Percentiles rank a stretch among this genome's conserved stretches.
These are phyloP conservation scores for Mesocentrotus franciscanus DNA, from an alignment of 53 echinoderm and acorn worm genomes.

Conservation along the genomic window DNA sequence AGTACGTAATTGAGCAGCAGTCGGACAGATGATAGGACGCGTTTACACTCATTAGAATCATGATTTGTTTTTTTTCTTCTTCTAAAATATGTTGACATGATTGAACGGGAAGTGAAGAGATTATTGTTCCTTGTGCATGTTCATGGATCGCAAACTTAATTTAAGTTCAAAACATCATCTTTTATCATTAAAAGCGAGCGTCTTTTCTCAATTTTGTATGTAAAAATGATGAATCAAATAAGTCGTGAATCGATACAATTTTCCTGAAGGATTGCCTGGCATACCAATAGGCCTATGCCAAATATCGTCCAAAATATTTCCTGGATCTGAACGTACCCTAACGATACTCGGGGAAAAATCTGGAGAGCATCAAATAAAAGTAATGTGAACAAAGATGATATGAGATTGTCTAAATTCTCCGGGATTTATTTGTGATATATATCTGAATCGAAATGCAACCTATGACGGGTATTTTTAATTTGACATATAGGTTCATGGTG, in stretches of 20 bases:
- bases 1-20: not conserved
- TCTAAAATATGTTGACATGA: not conserved
- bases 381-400: not conserved
- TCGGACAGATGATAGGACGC: not conserved
- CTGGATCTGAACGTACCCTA: not conserved
- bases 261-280: not conserved
- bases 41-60: not conserved
- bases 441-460: slow-evolving; percentile 8
- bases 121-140: not conserved
- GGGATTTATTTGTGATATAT: not conserved
- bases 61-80: not conserved
- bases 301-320: not conserved
- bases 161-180: too few relatives aligned
- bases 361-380: not conserved
- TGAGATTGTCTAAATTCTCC: slow-evolving; percentile 13
- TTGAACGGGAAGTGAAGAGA: not conserved
- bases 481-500: not conserved
- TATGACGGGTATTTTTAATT: slow-evolving; percentile 1
- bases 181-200: too few relatives aligned
- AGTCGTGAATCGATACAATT: too few relatives aligned
- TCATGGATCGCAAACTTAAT: too few relatives aligned
- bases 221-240: too few relatives aligned
- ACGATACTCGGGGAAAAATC: not conserved
- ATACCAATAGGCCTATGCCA: not conserved
- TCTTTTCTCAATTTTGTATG: too few relatives aligned